A percentile compares a stretch with the other conserved stretches of the same genome.
Evolutionary conservation across 2,888 invertebrate species (phyloP).

Genomic region (Diadromus collaris): DNA sequence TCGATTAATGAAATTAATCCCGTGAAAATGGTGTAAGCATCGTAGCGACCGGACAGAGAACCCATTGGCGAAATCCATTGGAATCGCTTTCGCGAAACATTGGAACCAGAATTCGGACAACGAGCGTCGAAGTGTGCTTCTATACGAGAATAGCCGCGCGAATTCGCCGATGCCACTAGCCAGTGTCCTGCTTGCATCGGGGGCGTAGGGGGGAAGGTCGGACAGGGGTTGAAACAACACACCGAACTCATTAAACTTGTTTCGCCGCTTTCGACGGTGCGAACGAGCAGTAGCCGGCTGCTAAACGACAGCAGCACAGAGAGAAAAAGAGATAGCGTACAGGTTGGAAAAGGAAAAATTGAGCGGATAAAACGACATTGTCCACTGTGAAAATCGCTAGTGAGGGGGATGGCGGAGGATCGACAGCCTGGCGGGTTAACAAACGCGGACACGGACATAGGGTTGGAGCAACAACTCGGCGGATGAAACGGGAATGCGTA

Average conservation of each 20-base stretch:
- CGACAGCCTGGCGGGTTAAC: conserved; percentile 25
- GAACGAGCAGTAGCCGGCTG: conserved; percentile 43
- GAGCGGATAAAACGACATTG: conserved; percentile 33
- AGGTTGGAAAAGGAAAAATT: conserved; percentile 24
- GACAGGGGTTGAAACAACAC: conserved; percentile 48
- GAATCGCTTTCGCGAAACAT: conserved; percentile 12
- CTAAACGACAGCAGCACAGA: conserved; percentile 34
- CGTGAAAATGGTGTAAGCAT: not conserved
- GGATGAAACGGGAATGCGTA: conserved; percentile 42
- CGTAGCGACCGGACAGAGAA: not conserved
- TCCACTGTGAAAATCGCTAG: conserved; percentile 53
- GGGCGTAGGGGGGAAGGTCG: not conserved
- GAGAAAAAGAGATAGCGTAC: conserved; percentile 35
- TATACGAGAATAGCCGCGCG: conserved; percentile 35
- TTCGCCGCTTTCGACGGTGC: conserved; percentile 55
- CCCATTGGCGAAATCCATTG: not conserved
- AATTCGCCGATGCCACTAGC: conserved; percentile 44
- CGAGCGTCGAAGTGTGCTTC: conserved; percentile 23
- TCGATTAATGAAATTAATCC: not conserved
- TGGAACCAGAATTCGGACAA: conserved; percentile 41
- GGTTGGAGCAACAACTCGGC: conserved; percentile 27
- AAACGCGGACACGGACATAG: conserved; percentile 42
- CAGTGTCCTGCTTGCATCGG: conserved; percentile 25
- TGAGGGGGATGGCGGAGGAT: not conserved
- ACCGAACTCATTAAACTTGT: conserved; percentile 63